These are phyloP conservation scores for Melanotaenia maccullochi DNA, from an alignment of 2,797 vertebrate genomes.

Conservation along the genomic window DNA sequence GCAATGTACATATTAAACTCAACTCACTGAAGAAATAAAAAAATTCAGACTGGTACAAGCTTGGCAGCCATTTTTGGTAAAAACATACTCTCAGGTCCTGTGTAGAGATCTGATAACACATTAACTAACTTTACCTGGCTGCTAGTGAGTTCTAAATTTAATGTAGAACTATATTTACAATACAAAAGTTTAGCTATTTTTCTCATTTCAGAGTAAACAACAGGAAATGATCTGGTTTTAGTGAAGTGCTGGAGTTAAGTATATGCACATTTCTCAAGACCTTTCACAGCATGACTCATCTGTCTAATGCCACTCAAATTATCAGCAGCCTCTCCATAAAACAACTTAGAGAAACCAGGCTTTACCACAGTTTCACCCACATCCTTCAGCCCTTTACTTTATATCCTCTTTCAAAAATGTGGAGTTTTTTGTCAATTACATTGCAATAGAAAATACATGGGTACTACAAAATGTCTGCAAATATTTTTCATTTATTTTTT, in stretches of 20 bases:
- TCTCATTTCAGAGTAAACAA: slow-evolving; percentile 1
- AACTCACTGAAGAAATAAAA: not conserved
- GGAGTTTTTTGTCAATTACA: not conserved
- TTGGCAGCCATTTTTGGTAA: not conserved
- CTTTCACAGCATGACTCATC: slow-evolving; percentile 38
- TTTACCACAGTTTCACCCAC: slow-evolving; percentile 28
- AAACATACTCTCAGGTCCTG: not conserved
- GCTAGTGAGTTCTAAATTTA: slow-evolving; percentile 4
- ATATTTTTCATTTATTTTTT: not conserved
- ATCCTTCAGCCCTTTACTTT: slow-evolving; percentile 24
- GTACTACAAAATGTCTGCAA: slow-evolving; percentile 7
- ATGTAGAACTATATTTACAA: not conserved
- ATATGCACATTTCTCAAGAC: slow-evolving; percentile 21
- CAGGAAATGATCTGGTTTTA: slow-evolving; percentile 1
- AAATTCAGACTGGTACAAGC: not conserved
- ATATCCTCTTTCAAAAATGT: slow-evolving; percentile 13
- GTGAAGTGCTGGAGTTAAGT: slow-evolving; percentile 17
- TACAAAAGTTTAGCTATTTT: not conserved
- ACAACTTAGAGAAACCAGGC: slow-evolving; percentile 32
- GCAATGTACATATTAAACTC: not conserved
- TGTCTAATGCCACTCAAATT: slow-evolving; percentile 43
- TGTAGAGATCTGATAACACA: not conserved
- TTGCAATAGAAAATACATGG: slow-evolving; percentile 6
- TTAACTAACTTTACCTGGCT: not conserved
- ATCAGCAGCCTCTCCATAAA: slow-evolving; percentile 47